Conservation (phyloP, 2,113 vertebrate species). For the Plecturocebus donacophilus region DNA sequence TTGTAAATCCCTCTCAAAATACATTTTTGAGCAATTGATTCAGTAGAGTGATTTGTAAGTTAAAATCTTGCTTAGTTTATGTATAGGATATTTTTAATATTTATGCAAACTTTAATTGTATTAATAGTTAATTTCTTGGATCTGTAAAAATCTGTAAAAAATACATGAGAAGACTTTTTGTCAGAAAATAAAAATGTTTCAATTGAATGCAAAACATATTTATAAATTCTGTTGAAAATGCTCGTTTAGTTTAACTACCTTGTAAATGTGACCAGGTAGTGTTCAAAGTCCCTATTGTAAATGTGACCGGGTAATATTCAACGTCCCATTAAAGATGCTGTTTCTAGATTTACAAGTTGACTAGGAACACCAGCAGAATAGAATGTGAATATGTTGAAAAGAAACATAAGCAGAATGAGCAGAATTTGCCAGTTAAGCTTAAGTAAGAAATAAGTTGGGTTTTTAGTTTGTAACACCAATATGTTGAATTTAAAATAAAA, state of each 20-base stretch:
- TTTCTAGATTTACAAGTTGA: background rate
- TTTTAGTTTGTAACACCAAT: background rate
- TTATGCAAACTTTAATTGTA: background rate
- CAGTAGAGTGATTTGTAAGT: background rate
- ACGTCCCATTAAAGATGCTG: background rate
- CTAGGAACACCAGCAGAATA: too few species aligned
- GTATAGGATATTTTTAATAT: background rate
- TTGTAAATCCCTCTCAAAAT: background rate
- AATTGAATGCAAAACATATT: background rate
- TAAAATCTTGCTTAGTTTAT: constrained; percentile 39
- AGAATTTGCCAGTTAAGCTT: too few species aligned
- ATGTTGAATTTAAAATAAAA: constrained; percentile 18
- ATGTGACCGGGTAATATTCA: too few species aligned
- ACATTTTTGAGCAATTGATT: background rate
- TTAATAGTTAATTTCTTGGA: constrained; percentile 15
- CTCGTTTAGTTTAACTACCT: background rate
- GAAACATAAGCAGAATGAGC: too few species aligned
- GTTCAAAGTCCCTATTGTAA: background rate
- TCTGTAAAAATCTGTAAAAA: background rate
- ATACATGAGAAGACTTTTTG: background rate
- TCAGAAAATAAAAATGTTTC: background rate
- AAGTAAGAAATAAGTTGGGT: background rate
- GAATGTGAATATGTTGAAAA: too few species aligned
- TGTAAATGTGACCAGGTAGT: background rate
- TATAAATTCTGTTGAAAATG: background rate